Conservation (phyloP, 1,140 invertebrate species). For the Radopholus similis region DNA sequence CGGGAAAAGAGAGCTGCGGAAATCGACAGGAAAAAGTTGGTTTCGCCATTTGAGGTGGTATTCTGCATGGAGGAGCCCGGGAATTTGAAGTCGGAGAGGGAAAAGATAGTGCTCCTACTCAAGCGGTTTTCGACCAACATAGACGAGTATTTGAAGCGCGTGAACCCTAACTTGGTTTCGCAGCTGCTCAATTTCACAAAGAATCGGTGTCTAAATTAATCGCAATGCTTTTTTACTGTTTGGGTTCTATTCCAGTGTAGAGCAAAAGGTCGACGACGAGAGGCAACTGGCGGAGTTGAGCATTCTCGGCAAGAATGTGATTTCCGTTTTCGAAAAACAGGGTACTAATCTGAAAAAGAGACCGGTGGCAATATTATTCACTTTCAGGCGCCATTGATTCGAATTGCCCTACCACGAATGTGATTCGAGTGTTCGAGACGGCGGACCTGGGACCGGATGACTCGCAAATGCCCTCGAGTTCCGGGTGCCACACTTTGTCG, state of each 20-base stretch:
- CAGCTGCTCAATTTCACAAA: not conserved
- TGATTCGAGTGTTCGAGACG: not conserved
- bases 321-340: not conserved
- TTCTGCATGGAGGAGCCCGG: not conserved
- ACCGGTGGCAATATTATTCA: no score
- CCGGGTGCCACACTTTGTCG: no score
- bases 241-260: not conserved
- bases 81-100: not conserved
- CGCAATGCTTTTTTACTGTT: not conserved
- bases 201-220: not conserved
- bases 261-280: not conserved
- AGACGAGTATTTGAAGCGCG: slow-evolving; percentile 7
- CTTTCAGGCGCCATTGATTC: not conserved
- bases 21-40: not conserved
- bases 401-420: not conserved
- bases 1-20: not conserved
- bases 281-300: not conserved
- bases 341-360: not conserved
- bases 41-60: slow-evolving; percentile 6
- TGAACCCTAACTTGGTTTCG: not conserved
- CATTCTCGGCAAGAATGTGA: slow-evolving; percentile 2
- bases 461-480: no score
- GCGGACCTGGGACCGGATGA: no score
- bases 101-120: not conserved
- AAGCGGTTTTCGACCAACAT: not conserved